These are phyloP conservation scores for Peromyscus maniculatus DNA, from an alignment of 2,113 vertebrate species.

Conservation along the genomic window DNA sequence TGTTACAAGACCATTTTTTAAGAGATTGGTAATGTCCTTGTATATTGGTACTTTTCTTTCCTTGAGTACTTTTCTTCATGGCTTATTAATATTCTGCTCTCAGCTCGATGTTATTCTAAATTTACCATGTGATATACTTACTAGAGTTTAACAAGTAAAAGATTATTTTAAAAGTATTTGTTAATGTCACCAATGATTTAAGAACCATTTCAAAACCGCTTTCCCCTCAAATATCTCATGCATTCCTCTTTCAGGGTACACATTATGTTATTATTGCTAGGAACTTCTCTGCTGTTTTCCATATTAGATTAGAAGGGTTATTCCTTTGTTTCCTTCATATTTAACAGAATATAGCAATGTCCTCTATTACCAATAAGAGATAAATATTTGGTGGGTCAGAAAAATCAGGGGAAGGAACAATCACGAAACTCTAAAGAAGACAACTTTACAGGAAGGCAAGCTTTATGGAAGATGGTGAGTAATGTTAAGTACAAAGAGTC, in stretches of 20 bases:
- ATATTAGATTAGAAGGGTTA: not conserved
- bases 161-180: not conserved
- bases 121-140: not conserved
- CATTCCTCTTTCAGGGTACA: not conserved
- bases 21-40: not conserved
- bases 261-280: not conserved
- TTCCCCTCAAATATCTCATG: not conserved
- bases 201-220: not conserved
- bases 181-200: not conserved
- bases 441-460: fast-evolving
- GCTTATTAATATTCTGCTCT: not conserved
- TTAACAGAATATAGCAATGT: not conserved
- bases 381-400: not conserved
- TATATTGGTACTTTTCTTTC: not conserved
- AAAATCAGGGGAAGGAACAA: not conserved
- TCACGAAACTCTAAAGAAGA: not conserved
- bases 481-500: not conserved
- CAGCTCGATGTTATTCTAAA: not conserved
- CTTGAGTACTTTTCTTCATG: not conserved
- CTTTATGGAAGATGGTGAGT: not conserved
- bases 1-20: not conserved
- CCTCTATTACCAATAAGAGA: not conserved
- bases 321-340: not conserved
- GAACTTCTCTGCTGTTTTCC: not conserved
- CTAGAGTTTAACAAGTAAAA: not conserved